A percentile compares a stretch with the other conserved stretches of the same genome.
These are phyloP conservation scores for Hyposmocoma kahamanoa DNA, from an alignment of 1,140 invertebrate genomes.

Conservation along the genomic window DNA sequence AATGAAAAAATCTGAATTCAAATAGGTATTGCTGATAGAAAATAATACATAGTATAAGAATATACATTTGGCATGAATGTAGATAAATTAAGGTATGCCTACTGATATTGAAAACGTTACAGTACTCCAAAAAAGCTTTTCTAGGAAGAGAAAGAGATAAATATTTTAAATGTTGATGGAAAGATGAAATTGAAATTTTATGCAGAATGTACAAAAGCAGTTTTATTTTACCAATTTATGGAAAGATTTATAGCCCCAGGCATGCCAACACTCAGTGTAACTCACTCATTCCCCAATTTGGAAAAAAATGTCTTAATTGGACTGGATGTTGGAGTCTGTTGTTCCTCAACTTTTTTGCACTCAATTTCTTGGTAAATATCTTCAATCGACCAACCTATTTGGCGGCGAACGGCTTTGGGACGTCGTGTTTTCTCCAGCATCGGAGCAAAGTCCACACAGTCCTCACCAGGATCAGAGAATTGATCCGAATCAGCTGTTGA, in stretches of 20 bases:
- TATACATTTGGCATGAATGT: too few relatives aligned
- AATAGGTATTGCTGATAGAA: too few relatives aligned
- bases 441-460: slow-evolving; percentile 60
- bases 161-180: too few relatives aligned
- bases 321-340: slow-evolving; percentile 50
- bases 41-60: too few relatives aligned
- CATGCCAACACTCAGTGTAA: slow-evolving; percentile 49
- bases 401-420: slow-evolving; percentile 52
- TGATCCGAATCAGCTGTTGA: neutral
- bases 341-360: slow-evolving; percentile 50
- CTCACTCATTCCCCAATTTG: slow-evolving; percentile 66
- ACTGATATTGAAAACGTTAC: too few relatives aligned
- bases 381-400: slow-evolving; percentile 68
- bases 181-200: too few relatives aligned
- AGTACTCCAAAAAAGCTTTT: too few relatives aligned
- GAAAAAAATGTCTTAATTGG: slow-evolving; percentile 61
- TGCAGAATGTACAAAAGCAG: too few relatives aligned
- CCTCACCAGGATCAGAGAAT: slow-evolving; percentile 33
- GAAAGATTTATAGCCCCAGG: slow-evolving; percentile 16
- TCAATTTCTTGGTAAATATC: slow-evolving; percentile 69
- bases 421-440: slow-evolving; percentile 50
- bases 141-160: too few relatives aligned
- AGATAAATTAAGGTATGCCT: too few relatives aligned
- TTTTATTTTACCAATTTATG: too few relatives aligned
- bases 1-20: too few relatives aligned